phyloP scores from a whole-genome alignment of 2,888 invertebrate species.

The Morpho helenor region DNA sequence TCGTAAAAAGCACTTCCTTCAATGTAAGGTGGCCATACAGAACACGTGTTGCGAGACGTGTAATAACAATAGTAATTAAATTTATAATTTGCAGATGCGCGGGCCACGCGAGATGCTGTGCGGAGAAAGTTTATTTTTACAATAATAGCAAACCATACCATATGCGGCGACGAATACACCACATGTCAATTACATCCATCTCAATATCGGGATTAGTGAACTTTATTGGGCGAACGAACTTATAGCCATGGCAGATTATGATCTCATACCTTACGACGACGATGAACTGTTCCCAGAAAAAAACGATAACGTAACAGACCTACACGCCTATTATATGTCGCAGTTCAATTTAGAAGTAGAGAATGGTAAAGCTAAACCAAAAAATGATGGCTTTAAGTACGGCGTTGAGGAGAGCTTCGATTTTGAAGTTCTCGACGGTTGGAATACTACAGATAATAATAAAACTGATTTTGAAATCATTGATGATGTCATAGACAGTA shows the following conservation, averaged over 20 bases:
- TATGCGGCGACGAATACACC: conserved; percentile 62
- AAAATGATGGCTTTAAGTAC: conserved; percentile 57
- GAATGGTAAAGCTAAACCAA: conserved; percentile 53
- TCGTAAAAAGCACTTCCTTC: conserved; percentile 20
- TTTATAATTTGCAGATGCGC: conserved; percentile 74
- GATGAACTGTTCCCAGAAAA: conserved; percentile 59
- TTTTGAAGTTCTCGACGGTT: conserved; percentile 61
- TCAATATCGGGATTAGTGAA: conserved; percentile 63
- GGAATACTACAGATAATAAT: conserved; percentile 38
- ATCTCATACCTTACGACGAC: conserved; percentile 63
- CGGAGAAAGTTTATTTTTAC: conserved; percentile 78
- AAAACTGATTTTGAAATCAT: conserved; percentile 58
- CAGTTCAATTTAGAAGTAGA: conserved; percentile 74
- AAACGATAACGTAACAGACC: conserved; percentile 59
- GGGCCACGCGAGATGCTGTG: conserved; percentile 63
- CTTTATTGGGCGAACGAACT: conserved; percentile 67
- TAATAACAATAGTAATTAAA: conserved; percentile 62
- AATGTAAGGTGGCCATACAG: conserved; percentile 36
- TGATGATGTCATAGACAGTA: conserved; percentile 59
- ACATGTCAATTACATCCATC: conserved; percentile 65
- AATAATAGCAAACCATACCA: conserved; percentile 71
- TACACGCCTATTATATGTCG: conserved; percentile 74
- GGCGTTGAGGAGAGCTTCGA: conserved; percentile 68
- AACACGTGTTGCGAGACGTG: conserved; percentile 56
- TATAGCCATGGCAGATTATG: conserved; percentile 65